Evolutionary conservation across 2,888 invertebrate genomes (phyloP).

Genomic region (Seira ritae): DNA sequence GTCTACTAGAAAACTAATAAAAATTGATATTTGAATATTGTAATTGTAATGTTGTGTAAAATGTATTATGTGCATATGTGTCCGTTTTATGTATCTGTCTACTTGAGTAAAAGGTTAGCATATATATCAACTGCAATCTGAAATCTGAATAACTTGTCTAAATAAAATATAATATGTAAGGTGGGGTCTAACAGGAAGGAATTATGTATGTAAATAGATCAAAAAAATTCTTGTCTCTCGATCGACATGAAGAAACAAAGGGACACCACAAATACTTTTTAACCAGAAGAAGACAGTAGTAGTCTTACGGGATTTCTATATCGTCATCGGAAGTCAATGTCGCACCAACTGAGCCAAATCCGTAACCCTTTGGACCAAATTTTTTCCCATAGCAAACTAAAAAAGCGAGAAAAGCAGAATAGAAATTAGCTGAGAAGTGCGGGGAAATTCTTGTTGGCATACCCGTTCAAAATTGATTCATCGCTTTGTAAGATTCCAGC

Average conservation of each 20-base stretch:
- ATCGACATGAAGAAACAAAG: conserved; percentile 1
- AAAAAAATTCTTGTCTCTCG: too few relatives aligned
- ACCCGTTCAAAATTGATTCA: conserved; percentile 86
- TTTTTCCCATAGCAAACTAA: conserved; percentile 96
- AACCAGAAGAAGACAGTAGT: conserved; percentile 21
- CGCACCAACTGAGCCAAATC: conserved; percentile 97
- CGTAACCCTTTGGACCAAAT: conserved; percentile 98
- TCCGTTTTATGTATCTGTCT: too few relatives aligned
- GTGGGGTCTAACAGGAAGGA: too few relatives aligned
- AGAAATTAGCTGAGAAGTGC: conserved; percentile 47
- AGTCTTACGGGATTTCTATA: conserved; percentile 60
- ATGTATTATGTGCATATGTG: too few relatives aligned
- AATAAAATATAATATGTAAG: too few relatives aligned
- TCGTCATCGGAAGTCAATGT: conserved; percentile 78
- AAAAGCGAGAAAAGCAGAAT: conserved; percentile 70
- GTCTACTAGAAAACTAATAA: too few relatives aligned
- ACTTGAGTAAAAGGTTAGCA: too few relatives aligned
- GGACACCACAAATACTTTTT: conserved; percentile 3
- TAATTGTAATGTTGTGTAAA: too few relatives aligned
- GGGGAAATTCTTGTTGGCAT: conserved; percentile 77
- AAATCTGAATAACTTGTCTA: too few relatives aligned
- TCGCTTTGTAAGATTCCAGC: conserved; percentile 95
- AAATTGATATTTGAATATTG: too few relatives aligned
- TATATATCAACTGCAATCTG: too few relatives aligned
- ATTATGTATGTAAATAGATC: too few relatives aligned